A percentile compares a stretch with the other conserved stretches of the same genome.
Evolutionary conservation across 2,888 invertebrate species (phyloP).

Genomic region (Drosophila pegasa): DNA sequence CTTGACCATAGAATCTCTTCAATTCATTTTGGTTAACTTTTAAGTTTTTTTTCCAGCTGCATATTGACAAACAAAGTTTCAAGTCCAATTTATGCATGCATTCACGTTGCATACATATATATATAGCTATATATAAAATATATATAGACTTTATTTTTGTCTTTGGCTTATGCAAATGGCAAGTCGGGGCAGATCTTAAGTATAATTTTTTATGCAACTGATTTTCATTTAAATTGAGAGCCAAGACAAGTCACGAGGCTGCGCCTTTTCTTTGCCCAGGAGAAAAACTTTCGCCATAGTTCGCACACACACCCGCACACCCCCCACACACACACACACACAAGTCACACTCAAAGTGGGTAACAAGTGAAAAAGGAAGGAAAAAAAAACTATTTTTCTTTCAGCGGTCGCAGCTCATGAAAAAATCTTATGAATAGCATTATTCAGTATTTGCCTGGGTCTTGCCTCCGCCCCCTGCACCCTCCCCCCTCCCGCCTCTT

Average conservation of each 20-base stretch:
- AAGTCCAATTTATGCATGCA: constrained; percentile 60
- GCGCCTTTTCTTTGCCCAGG: constrained; percentile 46
- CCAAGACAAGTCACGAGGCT: constrained; percentile 54
- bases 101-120: constrained; percentile 35
- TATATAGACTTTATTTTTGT: constrained; percentile 10
- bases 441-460: constrained; percentile 58
- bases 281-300: constrained; percentile 57
- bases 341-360: constrained; percentile 31
- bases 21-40: constrained; percentile 60
- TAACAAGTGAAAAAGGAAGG: constrained; percentile 22
- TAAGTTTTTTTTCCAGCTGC: constrained; percentile 42
- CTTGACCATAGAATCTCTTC: constrained; percentile 43
- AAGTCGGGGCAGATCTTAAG: constrained; percentile 51
- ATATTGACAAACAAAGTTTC: constrained; percentile 68
- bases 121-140: constrained; percentile 5
- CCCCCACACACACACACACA: constrained; percentile 4
- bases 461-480: constrained; percentile 9
- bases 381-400: constrained; percentile 62
- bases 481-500: neutral
- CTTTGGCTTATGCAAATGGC: constrained; percentile 62
- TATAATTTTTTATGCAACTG: constrained; percentile 64
- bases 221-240: constrained; percentile 77
- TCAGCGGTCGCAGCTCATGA: constrained; percentile 50
- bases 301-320: constrained; percentile 17
- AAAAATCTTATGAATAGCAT: constrained; percentile 80